phyloP scores from a whole-genome alignment of 2,888 invertebrate genomes.

The Diadromus collaris region DNA sequence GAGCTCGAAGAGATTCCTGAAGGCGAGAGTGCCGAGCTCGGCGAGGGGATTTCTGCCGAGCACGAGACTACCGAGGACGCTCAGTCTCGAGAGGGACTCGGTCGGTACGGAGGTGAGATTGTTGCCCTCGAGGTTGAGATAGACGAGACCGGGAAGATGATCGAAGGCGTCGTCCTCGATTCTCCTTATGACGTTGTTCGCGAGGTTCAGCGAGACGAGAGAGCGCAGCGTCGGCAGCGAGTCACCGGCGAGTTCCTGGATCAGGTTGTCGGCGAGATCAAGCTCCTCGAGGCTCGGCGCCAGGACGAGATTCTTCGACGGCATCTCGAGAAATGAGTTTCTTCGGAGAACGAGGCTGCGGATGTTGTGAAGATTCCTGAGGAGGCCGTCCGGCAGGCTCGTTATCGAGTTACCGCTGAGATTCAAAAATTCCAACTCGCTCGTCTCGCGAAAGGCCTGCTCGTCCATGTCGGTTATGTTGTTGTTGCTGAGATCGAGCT shows the following conservation, averaged over 20 bases:
- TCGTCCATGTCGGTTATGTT: conserved; percentile 87
- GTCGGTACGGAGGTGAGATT: conserved; percentile 90
- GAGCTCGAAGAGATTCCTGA: conserved; percentile 92
- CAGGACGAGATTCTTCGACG: conserved; percentile 85
- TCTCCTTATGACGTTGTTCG: conserved; percentile 88
- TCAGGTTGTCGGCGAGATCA: conserved; percentile 90
- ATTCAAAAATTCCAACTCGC: conserved; percentile 87
- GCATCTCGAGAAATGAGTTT: conserved; percentile 90
- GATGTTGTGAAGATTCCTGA: conserved; percentile 86
- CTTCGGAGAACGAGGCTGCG: conserved; percentile 88
- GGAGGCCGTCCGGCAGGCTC: conserved; percentile 86
- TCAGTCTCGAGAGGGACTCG: conserved; percentile 87
- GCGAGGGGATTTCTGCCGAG: conserved; percentile 90
- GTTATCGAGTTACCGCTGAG: conserved; percentile 89
- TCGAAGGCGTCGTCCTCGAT: conserved; percentile 88
- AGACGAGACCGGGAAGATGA: conserved; percentile 87
- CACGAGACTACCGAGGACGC: conserved; percentile 88
- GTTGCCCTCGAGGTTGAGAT: conserved; percentile 90
- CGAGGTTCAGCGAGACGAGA: conserved; percentile 86
- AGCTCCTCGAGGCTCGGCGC: conserved; percentile 86
- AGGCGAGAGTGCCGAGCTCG: conserved; percentile 88
- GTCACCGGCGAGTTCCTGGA: conserved; percentile 87
- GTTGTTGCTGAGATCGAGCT: conserved; percentile 90
- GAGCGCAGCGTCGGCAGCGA: conserved; percentile 88
- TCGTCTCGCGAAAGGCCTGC: conserved; percentile 90